phyloP scores from a whole-genome alignment of 35 echinoderm and acorn worm species.

The Ptychodera flava region DNA sequence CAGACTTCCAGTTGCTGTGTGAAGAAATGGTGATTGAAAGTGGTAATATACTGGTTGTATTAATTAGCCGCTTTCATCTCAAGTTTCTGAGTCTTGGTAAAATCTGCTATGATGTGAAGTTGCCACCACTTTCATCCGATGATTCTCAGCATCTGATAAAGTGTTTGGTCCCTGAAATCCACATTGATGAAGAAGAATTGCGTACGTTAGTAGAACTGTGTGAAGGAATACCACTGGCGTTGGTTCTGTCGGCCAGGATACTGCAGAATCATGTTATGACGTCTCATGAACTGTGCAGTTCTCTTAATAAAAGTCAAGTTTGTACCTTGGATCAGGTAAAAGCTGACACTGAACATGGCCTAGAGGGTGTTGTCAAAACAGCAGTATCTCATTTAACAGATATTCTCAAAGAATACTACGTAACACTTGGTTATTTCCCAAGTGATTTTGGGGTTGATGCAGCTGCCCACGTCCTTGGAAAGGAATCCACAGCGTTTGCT shows the following conservation, averaged over 20 bases:
- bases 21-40: not conserved
- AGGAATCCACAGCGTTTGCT: not conserved
- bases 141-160: not conserved
- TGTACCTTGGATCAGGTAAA: not conserved
- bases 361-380: not conserved
- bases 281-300: not conserved
- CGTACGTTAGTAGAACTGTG: not conserved
- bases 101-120: not conserved
- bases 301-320: not conserved
- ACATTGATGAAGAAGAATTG: not conserved
- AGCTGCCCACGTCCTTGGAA: slow-evolving; percentile 13
- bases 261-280: not conserved
- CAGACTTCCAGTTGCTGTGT: not conserved
- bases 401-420: not conserved
- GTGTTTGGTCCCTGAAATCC: not conserved
- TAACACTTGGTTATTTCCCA: slow-evolving; percentile 8
- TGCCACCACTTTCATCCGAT: not conserved
- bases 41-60: not conserved
- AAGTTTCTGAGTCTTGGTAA: not conserved
- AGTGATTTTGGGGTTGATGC: slow-evolving; percentile 1
- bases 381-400: not conserved
- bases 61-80: not conserved
- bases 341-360: not conserved
- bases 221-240: not conserved
- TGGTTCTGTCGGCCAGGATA: not conserved